Percentiles rank a stretch among this genome's conserved stretches.
Evolutionary conservation across 2,888 invertebrate species (phyloP).

Genomic region (Phyto melanocephala): DNA sequence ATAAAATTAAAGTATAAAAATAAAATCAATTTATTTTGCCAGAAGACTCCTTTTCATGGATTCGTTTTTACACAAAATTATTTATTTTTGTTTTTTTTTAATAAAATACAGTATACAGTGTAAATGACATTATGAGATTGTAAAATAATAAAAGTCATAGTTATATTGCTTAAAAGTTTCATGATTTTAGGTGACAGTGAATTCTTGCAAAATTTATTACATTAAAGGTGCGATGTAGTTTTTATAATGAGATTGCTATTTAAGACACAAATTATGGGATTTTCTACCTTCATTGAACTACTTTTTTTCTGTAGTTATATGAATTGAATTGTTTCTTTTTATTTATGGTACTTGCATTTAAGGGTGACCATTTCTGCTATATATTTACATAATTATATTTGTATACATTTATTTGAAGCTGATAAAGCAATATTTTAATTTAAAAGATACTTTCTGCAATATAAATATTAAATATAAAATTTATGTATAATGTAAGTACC

Average conservation of each 20-base stretch:
- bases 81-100: not conserved
- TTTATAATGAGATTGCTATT: constrained; percentile 50
- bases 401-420: too few species aligned
- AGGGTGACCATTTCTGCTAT: constrained; percentile 32
- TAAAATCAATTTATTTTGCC: constrained; percentile 67
- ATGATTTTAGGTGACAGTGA: not conserved
- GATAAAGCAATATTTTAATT: too few species aligned
- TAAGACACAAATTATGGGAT: constrained; percentile 68
- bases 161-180: not conserved
- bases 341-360: not conserved
- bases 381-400: too few species aligned
- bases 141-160: constrained; percentile 34
- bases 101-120: constrained; percentile 4
- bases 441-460: too few species aligned
- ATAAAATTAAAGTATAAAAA: constrained; percentile 70
- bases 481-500: too few species aligned
- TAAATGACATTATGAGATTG: constrained; percentile 49
- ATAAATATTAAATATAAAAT: too few species aligned
- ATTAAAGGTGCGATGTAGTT: constrained; percentile 3
- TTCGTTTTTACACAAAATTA: constrained; percentile 6
- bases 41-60: constrained; percentile 47
- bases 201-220: constrained; percentile 41
- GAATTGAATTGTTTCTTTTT: not conserved
- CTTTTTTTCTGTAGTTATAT: constrained; percentile 6
- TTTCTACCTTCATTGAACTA: constrained; percentile 66